Evolutionary conservation across 2,113 vertebrate species (phyloP).

Genomic region (Loxodonta africana): DNA sequence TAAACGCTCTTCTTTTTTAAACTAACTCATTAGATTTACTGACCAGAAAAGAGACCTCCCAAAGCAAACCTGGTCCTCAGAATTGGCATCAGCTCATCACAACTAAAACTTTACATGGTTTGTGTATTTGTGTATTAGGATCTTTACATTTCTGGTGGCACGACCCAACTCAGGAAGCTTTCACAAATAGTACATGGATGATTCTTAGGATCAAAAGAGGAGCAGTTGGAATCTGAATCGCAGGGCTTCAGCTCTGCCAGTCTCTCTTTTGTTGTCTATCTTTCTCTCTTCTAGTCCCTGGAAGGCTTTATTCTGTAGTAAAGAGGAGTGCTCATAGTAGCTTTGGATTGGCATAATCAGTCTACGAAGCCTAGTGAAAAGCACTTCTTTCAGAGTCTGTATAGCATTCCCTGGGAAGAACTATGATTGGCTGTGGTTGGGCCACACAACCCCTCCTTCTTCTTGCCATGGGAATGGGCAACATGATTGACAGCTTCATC

Average conservation of each 20-base stretch:
- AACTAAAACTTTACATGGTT: background rate
- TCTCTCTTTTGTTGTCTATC: background rate
- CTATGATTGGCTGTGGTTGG: background rate
- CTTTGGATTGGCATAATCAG: background rate
- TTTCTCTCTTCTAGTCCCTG: background rate
- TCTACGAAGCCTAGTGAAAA: background rate
- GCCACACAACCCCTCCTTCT: background rate
- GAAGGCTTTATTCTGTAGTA: background rate
- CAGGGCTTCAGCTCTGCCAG: background rate
- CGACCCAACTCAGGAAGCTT: background rate
- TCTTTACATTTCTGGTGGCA: background rate
- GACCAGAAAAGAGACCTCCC: background rate
- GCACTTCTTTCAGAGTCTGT: background rate
- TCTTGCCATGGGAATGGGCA: no score
- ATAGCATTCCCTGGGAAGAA: background rate
- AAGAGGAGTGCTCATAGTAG: background rate
- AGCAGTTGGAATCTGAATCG: background rate
- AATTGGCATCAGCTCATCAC: background rate
- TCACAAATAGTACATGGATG: background rate
- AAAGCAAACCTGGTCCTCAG: background rate
- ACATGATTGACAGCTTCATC: background rate
- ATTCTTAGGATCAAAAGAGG: background rate
- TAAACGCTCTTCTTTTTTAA: background rate
- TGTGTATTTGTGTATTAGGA: background rate
- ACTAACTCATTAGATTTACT: background rate